Base-by-base conservation (phyloP, 2,888 invertebrate species). In the Salticus scenicus region DNA sequence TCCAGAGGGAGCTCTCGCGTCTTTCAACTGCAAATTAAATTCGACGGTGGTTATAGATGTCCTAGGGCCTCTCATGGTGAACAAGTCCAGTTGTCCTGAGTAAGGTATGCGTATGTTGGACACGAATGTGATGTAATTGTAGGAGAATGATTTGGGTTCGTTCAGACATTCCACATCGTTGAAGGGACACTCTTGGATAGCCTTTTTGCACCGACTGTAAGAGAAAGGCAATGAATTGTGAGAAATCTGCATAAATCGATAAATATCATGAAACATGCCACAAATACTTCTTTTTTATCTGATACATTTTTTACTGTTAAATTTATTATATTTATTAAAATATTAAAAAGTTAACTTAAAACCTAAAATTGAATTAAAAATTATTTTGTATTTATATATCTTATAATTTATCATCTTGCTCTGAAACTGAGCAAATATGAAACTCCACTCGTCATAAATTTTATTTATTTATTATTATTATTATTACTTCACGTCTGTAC, bases 121-220 rank as follows among this genome's bases (percentile, higher is more conserved):
- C 0, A 96, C 96, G 90, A 99, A 94, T 0, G 97, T 96, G 89
- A 99, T 95, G 91, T 96, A 98, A 92, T 98, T 97, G 92, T 95
- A 97, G 41, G 97, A 97, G 90, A 96, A 96, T 74, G 96, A 95
- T 67, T 96, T 94, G 0, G 98, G 97, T 89, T 94, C 94, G 67
- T 94, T 94, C 75, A 94, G 93, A 89, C 98, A 98, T 31, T 94
- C 93, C 89, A 92, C 91, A 91, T 96, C 95, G n/a, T 94, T 93
- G 30, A 93, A 92, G 51, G 94, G 93, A 90, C 98, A 98, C 67
- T 93, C 93, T 31, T 94, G 93, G 76, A 94, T 93, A 33, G 94
- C 92, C 76, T 95, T 93, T 76, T 94, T 94, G 90, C 98, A 98
- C 0, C 97, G 96, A 89, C 97, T 97, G 91, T 20, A 93, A 83